Evolutionary conservation across 1,140 invertebrate genomes (phyloP), one percentile per base, ranked within the genome.

Genomic region (Amyelois transitella): DNA sequence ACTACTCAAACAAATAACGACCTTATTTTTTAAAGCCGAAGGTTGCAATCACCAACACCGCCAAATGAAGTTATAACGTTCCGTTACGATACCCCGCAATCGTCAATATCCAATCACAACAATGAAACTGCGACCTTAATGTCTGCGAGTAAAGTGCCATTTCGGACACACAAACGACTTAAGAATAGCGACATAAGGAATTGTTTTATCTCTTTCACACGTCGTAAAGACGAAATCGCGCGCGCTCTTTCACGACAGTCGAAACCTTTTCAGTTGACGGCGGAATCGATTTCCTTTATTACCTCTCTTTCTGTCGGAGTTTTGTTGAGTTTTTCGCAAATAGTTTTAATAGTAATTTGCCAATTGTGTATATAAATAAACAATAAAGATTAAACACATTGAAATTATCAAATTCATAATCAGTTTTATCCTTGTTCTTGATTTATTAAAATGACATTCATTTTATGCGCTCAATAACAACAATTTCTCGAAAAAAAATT

Each of bases 101-200:
- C 75, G 72, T 78, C 75, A 73, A 73, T 76, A 72, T 58, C 65
- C 64, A 75, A 69, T 77, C 68, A 81, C 75, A 81, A 86, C 80
- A 81, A 81, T 78, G 69, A 78, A 87, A 85, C 68, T 82, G 75
- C 84, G 75, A 84, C 84, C 81, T 81, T 87, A 87, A 87, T 72
- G 60, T 79, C 51, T 62, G 65, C 58, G 10, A 62, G 64, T 80
- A 87, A 83, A 81, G 81, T 77, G 75, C 75, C 68, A 75, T 85
- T 82, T 75, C 62, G 68, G 72, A 70, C 70, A 72, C 66, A 70
- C 70, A 63, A 81, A 81, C 72, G 75, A 72, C 79, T 81, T 75
- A 82, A 82, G 82, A 84, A 86, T 80, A 81, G 81, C 73, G 75
- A 83, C 81, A 75, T 86, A 87, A 87, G 84, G 84, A 87, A 87